phyloP scores from a whole-genome alignment of 2,113 vertebrate genomes.

The Grammomys surdaster region DNA sequence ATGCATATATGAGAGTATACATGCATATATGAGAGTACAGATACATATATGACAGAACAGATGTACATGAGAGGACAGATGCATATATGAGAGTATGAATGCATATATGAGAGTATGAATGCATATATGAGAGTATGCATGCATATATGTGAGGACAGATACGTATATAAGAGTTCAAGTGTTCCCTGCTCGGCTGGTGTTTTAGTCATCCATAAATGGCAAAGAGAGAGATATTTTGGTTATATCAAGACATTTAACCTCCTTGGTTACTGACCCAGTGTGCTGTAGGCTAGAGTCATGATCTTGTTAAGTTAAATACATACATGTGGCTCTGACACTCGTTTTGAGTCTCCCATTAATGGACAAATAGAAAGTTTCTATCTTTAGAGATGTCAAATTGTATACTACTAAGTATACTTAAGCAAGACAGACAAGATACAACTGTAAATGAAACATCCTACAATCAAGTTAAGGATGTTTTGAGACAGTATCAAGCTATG shows the following conservation, averaged over 20 bases:
- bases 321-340: neutral
- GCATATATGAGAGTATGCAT: too few species aligned
- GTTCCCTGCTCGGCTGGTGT: neutral
- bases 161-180: neutral
- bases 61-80: too few species aligned
- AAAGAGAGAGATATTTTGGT: constrained; percentile 39
- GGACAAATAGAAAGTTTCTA: constrained; percentile 30
- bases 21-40: neutral
- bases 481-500: neutral
- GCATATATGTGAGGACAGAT: too few species aligned
- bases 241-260: neutral
- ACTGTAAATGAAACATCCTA: neutral
- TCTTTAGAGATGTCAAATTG: neutral
- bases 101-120: too few species aligned
- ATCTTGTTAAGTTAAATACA: constrained; percentile 1
- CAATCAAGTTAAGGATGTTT: constrained; percentile 29
- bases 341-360: constrained; percentile 20
- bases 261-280: neutral
- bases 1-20: too few species aligned
- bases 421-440: neutral
- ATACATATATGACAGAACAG: neutral
- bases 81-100: too few species aligned
- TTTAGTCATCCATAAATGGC: neutral
- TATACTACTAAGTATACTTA: constrained; percentile 32
- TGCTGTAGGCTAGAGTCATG: neutral